These are phyloP conservation scores for Pachymerium ferrugineum DNA, from an alignment of 2,888 invertebrate species.

Conservation along the genomic window DNA sequence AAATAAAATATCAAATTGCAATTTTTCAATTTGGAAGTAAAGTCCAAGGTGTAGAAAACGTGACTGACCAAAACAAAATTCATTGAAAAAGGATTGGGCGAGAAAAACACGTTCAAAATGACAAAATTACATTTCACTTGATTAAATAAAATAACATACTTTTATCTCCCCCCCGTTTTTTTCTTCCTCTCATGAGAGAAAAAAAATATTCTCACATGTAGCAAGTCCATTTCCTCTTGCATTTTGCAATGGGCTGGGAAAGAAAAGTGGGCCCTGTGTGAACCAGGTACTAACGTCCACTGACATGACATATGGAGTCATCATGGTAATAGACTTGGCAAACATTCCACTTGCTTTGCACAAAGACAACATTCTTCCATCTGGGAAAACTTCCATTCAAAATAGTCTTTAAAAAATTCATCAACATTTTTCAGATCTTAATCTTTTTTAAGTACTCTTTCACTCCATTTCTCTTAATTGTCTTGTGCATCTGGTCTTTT, in stretches of 20 bases:
- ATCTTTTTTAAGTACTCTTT: background rate
- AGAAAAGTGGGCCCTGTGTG: background rate
- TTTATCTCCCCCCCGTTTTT: no score
- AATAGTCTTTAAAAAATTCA: background rate
- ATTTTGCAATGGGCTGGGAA: background rate
- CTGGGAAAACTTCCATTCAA: background rate
- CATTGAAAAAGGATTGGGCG: background rate
- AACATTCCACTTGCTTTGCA: background rate
- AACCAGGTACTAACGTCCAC: conserved; percentile 1
- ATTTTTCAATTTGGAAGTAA: background rate
- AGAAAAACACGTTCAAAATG: background rate
- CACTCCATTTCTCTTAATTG: background rate
- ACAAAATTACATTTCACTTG: no score
- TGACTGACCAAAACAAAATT: background rate
- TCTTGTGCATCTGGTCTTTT: no score
- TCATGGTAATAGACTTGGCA: conserved; percentile 13
- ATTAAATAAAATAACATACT: no score
- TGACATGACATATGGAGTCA: conserved; percentile 3
- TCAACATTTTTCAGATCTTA: background rate
- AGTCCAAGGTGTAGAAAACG: background rate
- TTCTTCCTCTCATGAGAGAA: no score
- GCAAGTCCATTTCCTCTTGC: conserved; percentile 1
- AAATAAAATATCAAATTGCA: background rate
- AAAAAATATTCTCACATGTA: background rate
- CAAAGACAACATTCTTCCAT: background rate